phyloP scores from a whole-genome alignment of 2,888 invertebrate species.

The Heteromurus nitidus region DNA sequence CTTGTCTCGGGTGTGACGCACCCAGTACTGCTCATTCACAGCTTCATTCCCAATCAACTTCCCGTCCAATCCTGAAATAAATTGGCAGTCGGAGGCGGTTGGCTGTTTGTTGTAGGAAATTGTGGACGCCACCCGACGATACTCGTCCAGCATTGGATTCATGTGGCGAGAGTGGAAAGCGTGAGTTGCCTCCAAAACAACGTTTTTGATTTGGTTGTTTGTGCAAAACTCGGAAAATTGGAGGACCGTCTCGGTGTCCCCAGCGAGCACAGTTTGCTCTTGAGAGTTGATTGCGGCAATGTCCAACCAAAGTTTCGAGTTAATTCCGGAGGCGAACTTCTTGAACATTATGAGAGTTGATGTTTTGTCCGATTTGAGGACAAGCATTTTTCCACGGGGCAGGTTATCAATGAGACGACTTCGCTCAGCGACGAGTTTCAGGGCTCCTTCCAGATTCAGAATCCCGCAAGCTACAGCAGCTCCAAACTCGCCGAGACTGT shows the following conservation, averaged over 20 bases:
- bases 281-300: constrained; percentile 49
- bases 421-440: constrained; percentile 50
- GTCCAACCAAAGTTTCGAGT: constrained; percentile 43
- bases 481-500: constrained; percentile 65
- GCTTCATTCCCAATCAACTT: constrained; percentile 40
- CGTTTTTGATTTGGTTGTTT: constrained; percentile 35
- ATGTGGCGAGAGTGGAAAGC: constrained; percentile 66
- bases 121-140: constrained; percentile 18
- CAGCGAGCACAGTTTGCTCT: constrained; percentile 47
- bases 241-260: constrained; percentile 30
- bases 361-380: constrained; percentile 11
- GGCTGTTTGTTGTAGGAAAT: constrained; percentile 8
- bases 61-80: constrained; percentile 54
- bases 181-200: constrained; percentile 51
- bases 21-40: constrained; percentile 52
- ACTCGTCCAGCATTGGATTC: constrained; percentile 58
- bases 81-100: constrained; percentile 32
- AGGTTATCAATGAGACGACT: constrained; percentile 53
- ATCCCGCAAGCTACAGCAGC: constrained; percentile 63
- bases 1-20: constrained; percentile 51
- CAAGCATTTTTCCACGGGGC: constrained; percentile 52
- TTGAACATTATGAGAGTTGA: constrained; percentile 8
- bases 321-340: neutral
- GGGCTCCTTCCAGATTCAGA: constrained; percentile 50
- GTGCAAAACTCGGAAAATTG: constrained; percentile 32